A percentile compares a stretch with the other conserved stretches of the same genome.
phyloP scores from a whole-genome alignment of 2,888 invertebrate genomes.

The Polietes domitor region DNA sequence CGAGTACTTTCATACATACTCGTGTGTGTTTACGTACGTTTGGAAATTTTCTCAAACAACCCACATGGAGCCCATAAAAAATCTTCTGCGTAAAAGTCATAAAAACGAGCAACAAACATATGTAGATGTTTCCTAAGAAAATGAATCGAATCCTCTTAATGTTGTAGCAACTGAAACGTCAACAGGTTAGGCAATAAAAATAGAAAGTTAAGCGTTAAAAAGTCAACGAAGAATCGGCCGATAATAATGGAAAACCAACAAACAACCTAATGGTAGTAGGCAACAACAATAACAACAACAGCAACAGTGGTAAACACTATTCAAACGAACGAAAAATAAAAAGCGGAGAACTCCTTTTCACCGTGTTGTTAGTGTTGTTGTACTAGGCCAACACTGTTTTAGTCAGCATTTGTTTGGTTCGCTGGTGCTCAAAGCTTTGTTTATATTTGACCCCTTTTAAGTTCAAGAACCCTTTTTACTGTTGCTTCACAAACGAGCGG shows the following conservation, averaged over 20 bases:
- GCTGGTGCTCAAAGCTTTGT: conserved; percentile 51
- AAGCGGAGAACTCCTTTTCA: conserved; percentile 52
- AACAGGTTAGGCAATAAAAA: conserved; percentile 52
- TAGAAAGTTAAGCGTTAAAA: conserved; percentile 58
- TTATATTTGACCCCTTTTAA: conserved; percentile 78
- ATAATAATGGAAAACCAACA: not conserved
- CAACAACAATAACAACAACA: not conserved
- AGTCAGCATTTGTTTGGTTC: conserved; percentile 46
- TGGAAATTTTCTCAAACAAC: not conserved
- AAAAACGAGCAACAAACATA: not conserved
- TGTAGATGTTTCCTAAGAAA: not conserved
- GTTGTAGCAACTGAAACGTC: not conserved
- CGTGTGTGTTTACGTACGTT: too few relatives aligned
- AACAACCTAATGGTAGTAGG: too few relatives aligned
- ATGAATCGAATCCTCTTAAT: conserved; percentile 58
- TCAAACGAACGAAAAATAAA: conserved; percentile 12
- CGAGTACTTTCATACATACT: too few relatives aligned
- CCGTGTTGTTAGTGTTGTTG: conserved; percentile 9
- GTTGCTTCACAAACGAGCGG: conserved; percentile 55
- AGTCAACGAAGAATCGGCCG: not conserved
- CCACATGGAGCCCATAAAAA: not conserved
- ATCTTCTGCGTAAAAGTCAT: not conserved
- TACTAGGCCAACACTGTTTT: not conserved
- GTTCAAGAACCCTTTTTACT: conserved; percentile 79
- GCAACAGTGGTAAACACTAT: conserved; percentile 24